Evolutionary conservation across 2,797 vertebrate species (phyloP).

Genomic region (Lycodopsis pacificus): DNA sequence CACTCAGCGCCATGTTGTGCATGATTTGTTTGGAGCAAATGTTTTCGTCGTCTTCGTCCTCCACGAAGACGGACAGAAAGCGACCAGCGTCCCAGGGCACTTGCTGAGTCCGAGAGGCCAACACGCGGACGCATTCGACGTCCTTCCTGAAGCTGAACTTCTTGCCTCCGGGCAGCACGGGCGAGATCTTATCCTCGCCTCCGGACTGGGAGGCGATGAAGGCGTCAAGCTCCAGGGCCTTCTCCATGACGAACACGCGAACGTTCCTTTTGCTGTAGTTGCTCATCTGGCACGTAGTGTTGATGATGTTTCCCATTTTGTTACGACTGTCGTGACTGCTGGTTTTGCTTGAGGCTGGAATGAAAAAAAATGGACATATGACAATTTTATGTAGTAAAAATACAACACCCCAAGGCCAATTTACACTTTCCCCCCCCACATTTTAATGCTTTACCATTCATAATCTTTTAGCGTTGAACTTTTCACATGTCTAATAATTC

Average conservation of each 20-base stretch:
- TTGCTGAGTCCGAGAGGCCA: slow-evolving; percentile 59
- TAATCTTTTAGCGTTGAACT: neutral
- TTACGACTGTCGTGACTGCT: neutral
- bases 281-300: slow-evolving; percentile 48
- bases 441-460: neutral
- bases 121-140: slow-evolving; percentile 46
- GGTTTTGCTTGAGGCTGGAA: slow-evolving; percentile 18
- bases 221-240: slow-evolving; percentile 58
- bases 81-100: slow-evolving; percentile 45
- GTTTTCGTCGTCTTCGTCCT: slow-evolving; percentile 69
- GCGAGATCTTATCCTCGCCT: accelerated
- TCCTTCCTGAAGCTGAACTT: slow-evolving; percentile 70
- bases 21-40: slow-evolving; percentile 70
- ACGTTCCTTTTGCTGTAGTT: slow-evolving; percentile 76
- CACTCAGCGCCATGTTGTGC: slow-evolving; percentile 57
- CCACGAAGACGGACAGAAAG: slow-evolving; percentile 73
- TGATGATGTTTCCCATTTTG: slow-evolving; percentile 68
- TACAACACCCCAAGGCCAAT: neutral
- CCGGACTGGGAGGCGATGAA: slow-evolving; percentile 43
- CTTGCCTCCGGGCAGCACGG: neutral
- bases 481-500: neutral
- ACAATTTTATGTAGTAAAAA: neutral
- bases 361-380: neutral
- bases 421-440: no score
- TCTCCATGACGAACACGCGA: slow-evolving; percentile 58